Conservation (phyloP, 2,797 vertebrate genomes). For the Odontamblyopus lacepedii region DNA sequence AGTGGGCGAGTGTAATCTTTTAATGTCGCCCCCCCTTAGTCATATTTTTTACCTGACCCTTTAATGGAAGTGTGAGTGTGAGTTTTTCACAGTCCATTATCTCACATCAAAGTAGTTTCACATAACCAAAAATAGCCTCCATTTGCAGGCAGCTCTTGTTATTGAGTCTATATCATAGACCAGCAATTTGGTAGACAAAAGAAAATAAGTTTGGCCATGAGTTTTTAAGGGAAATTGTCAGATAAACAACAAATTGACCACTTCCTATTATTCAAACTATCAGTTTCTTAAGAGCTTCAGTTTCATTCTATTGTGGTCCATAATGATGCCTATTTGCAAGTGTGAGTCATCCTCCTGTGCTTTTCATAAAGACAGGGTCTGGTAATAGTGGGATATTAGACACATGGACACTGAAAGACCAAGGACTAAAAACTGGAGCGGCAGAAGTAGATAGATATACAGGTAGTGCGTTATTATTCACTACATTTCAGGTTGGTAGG, state of each 20-base stretch:
- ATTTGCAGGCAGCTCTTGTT: conserved; percentile 9
- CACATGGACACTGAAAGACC: conserved; percentile 17
- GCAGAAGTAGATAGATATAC: background rate
- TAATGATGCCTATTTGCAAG: conserved; percentile 34
- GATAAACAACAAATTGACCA: background rate
- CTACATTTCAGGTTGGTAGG: background rate
- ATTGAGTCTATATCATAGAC: background rate
- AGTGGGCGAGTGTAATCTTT: conserved; percentile 7
- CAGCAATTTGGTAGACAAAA: background rate
- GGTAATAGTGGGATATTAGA: conserved; percentile 1
- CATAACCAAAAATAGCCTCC: conserved; percentile 10
- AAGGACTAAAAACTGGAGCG: background rate
- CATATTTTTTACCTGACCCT: conserved; percentile 27
- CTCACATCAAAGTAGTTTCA: conserved; percentile 49
- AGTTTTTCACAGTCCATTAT: conserved; percentile 50
- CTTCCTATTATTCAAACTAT: background rate
- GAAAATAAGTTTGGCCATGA: background rate
- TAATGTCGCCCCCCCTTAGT: conserved; percentile 14
- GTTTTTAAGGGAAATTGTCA: background rate
- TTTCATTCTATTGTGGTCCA: conserved; percentile 7
- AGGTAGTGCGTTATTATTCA: background rate
- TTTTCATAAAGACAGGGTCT: background rate
- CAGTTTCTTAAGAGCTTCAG: conserved; percentile 11
- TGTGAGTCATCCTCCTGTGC: conserved; percentile 1
- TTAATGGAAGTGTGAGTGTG: conserved; percentile 23